Conservation (phyloP, 1,140 invertebrate species). For the Phocides pigmalion region DNA sequence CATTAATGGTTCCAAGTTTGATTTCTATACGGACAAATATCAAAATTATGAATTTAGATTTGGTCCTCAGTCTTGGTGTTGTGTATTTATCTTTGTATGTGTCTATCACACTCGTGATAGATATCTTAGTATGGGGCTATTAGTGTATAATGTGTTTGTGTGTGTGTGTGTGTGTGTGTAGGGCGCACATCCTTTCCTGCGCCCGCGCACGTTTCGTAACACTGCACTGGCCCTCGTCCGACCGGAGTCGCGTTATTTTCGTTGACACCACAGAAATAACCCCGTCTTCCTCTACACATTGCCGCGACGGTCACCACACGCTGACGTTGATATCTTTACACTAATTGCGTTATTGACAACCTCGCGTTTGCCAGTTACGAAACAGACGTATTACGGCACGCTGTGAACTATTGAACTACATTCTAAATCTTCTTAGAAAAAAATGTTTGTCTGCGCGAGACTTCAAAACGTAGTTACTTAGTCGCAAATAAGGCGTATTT, state of each 20-base stretch:
- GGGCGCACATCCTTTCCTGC: constrained; percentile 71
- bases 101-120: too few species aligned
- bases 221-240: constrained; percentile 54
- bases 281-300: constrained; percentile 62
- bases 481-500: constrained; percentile 25
- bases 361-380: constrained; percentile 61
- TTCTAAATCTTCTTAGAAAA: constrained; percentile 35
- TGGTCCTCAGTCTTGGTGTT: too few species aligned
- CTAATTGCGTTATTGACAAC: constrained; percentile 80
- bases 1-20: too few species aligned
- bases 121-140: too few species aligned
- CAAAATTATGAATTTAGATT: too few species aligned
- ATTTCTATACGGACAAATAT: too few species aligned
- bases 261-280: constrained; percentile 80
- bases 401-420: constrained; percentile 32
- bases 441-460: not conserved
- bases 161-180: too few species aligned
- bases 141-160: too few species aligned
- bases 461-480: constrained; percentile 2
- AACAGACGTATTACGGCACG: constrained; percentile 38
- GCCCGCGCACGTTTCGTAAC: constrained; percentile 65
- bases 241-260: constrained; percentile 67
- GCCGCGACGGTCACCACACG: constrained; percentile 54
- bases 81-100: too few species aligned
- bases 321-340: constrained; percentile 77